Percentiles rank a stretch among this genome's conserved stretches.
Evolutionary conservation across 2,888 invertebrate genomes (phyloP).

Genomic region (Caenorhabditis auriculariae): DNA sequence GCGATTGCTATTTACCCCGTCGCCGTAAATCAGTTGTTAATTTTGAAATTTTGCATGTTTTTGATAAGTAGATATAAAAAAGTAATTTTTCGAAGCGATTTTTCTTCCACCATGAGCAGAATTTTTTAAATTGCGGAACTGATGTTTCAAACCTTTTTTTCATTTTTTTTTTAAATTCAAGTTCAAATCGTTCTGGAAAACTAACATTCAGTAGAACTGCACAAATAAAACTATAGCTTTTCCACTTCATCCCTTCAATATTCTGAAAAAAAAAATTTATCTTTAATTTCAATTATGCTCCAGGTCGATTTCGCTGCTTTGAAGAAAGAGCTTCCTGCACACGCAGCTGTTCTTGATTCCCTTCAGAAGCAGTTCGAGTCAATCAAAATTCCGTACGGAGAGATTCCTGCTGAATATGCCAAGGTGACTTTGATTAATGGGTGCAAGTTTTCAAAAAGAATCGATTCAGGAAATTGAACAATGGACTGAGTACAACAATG

Average conservation of each 20-base stretch:
- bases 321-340: slow-evolving; percentile 61
- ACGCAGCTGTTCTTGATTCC: slow-evolving; percentile 54
- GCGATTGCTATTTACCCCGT: too few species aligned
- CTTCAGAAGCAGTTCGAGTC: slow-evolving; percentile 63
- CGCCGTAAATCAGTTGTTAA: not conserved
- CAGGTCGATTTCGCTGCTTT: slow-evolving; percentile 59
- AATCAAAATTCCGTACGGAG: slow-evolving; percentile 61
- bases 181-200: too few species aligned
- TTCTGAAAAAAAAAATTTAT: not conserved
- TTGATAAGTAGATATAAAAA: too few species aligned
- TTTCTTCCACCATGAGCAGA: too few species aligned
- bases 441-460: not conserved
- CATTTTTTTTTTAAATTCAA: too few species aligned
- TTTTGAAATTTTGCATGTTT: slow-evolving; percentile 1
- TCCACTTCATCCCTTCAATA: not conserved
- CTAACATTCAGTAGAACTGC: too few species aligned
- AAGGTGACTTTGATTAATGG: slow-evolving; percentile 24
- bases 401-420: slow-evolving; percentile 50
- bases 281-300: not conserved
- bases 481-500: slow-evolving; percentile 59
- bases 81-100: too few species aligned
- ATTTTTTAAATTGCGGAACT: too few species aligned
- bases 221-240: not conserved
- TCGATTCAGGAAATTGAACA: slow-evolving; percentile 50
- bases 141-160: too few species aligned